phyloP scores from a whole-genome alignment of 2,113 vertebrate genomes.

The Condylura cristata region DNA sequence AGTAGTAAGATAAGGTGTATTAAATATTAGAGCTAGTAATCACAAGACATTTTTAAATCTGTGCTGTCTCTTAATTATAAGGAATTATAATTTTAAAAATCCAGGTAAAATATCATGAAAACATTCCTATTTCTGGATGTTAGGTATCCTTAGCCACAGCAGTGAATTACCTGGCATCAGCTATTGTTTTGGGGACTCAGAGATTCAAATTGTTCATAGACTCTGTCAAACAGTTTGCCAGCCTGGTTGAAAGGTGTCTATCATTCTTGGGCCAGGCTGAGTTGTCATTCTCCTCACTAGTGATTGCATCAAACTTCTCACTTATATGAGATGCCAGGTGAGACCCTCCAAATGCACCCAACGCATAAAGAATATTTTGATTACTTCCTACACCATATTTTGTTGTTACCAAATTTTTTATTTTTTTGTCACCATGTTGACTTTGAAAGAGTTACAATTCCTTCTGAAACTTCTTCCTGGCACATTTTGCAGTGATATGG shows the following conservation, averaged over 20 bases:
- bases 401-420: background rate
- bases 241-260: conserved; percentile 88
- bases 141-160: conserved; percentile 86
- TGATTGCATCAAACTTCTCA: background rate
- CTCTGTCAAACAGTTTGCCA: conserved; percentile 92
- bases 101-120: conserved; percentile 70
- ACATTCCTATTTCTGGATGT: conserved; percentile 50
- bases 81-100: conserved; percentile 84
- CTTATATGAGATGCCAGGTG: background rate
- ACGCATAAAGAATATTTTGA: background rate
- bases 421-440: background rate
- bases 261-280: background rate
- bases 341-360: background rate
- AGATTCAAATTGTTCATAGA: conserved; percentile 88
- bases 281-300: background rate
- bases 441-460: background rate
- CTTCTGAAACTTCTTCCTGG: background rate
- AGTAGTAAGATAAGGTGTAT: conserved; percentile 79
- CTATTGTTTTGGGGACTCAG: conserved; percentile 88
- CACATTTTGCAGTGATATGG: background rate
- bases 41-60: conserved; percentile 76
- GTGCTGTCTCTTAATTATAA: conserved; percentile 79
- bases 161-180: conserved; percentile 88
- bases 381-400: background rate
- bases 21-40: conserved; percentile 77